Evolutionary conservation across 2,888 invertebrate species (phyloP), one percentile per base, ranked within the genome.

Genomic region (Aelia acuminata): DNA sequence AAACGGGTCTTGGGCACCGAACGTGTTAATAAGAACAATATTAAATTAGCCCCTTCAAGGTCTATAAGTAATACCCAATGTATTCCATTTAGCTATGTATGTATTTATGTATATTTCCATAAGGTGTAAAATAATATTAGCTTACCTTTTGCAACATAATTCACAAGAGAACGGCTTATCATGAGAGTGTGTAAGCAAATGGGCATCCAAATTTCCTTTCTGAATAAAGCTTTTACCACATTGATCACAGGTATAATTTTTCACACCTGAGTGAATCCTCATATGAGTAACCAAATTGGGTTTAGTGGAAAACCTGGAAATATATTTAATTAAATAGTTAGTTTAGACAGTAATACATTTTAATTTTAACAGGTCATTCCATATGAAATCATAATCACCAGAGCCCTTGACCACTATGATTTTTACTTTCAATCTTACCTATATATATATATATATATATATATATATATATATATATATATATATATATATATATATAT

Each of bases 161-260:
- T 90, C 88, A 89, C 91, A 91, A 80, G 89, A 89, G 89, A 90
- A 90, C n/a, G 91, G 91, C 89, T 91, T 91, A 43, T 91, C 91
- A 13, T 91, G 90, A 31, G 90, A 90, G 89, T 91, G 91, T 35
- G 91, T 91, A 26, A 90, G 89, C 11, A 91, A 90, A 89, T 91
- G 92, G 89, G 91, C 91, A 88, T 91, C 91, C 48, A 92, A 89
- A 86, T 91, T 91, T 39, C 91, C 91, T 90, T 91, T 92, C 13
- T 91, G 91, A 22, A 91, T 90, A 89, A 91, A 92, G 84, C 91
- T 91, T 89, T 91, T 91, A 15, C 91, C 91, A 89, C 92, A 92
- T n/a, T 91, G 90, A 88, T 92, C 91, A 87, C 92, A 92, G 47
- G 91, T 91, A 88, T 91, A 92, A 90, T 91, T 91, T n/a, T 91